Percentiles rank a stretch among this genome's conserved stretches.
phyloP scores from a whole-genome alignment of 2,113 vertebrate species.

The Daphoenositta chrysoptera region DNA sequence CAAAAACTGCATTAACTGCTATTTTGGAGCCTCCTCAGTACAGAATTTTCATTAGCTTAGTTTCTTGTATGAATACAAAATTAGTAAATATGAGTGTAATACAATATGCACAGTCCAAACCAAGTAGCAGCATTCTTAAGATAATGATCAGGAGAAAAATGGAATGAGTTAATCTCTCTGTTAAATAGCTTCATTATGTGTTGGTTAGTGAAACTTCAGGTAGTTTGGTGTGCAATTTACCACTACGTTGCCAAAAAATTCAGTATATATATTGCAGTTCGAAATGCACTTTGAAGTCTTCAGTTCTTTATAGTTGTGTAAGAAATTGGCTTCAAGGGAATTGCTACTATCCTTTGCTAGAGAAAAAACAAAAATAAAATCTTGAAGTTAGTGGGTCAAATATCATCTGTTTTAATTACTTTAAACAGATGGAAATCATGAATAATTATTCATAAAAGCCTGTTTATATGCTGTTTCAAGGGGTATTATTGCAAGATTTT shows the following conservation, averaged over 20 bases:
- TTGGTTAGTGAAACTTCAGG: neutral
- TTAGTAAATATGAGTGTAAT: neutral
- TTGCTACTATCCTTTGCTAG: neutral
- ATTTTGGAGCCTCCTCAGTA: neutral
- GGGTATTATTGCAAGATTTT: neutral
- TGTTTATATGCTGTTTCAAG: neutral
- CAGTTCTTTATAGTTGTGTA: neutral
- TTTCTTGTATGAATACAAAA: neutral
- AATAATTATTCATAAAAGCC: slow-evolving; percentile 7
- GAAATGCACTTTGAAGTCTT: neutral
- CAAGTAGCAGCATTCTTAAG: neutral
- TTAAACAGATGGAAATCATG: neutral
- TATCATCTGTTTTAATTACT: neutral
- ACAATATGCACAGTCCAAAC: neutral
- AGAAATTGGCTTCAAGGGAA: slow-evolving; percentile 3
- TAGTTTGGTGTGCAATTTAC: neutral
- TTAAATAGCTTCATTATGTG: neutral
- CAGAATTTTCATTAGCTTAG: neutral
- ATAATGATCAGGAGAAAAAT: neutral
- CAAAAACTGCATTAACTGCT: neutral
- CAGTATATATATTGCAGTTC: neutral
- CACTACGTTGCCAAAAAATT: neutral
- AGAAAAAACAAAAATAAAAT: slow-evolving; percentile 4
- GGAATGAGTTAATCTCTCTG: neutral
- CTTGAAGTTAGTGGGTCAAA: slow-evolving; percentile 19